A percentile compares a stretch with the other conserved stretches of the same genome.
Conservation (phyloP, 2,888 invertebrate genomes). For the Drosophila hawaiiensis region DNA sequence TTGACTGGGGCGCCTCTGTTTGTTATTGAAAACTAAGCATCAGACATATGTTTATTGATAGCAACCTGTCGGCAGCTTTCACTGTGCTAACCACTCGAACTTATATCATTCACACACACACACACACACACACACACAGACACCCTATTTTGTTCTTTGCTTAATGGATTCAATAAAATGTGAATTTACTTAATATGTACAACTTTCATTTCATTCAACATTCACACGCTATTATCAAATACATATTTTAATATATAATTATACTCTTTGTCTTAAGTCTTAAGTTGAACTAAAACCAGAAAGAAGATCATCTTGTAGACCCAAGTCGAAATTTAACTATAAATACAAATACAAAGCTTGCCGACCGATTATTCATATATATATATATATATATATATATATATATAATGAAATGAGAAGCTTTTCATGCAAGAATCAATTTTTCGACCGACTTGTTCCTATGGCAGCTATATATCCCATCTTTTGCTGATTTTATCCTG, state of each 20-base stretch:
- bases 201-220: background rate
- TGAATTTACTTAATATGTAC: background rate
- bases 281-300: background rate
- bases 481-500: background rate
- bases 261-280: background rate
- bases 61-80: constrained; percentile 58
- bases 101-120: constrained; percentile 46
- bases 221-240: background rate
- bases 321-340: background rate
- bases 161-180: background rate
- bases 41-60: constrained; percentile 71
- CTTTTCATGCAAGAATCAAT: background rate
- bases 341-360: background rate
- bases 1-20: constrained; percentile 49
- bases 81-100: constrained; percentile 8
- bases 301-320: background rate
- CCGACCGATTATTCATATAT: background rate
- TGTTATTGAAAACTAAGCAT: constrained; percentile 78
- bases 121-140: background rate
- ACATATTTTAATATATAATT: background rate
- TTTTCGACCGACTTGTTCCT: background rate
- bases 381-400: too few species aligned
- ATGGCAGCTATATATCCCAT: background rate
- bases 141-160: background rate
- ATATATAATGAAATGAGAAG: background rate